Conservation (phyloP, 2,113 vertebrate genomes). For the Platysternon megacephalum region DNA sequence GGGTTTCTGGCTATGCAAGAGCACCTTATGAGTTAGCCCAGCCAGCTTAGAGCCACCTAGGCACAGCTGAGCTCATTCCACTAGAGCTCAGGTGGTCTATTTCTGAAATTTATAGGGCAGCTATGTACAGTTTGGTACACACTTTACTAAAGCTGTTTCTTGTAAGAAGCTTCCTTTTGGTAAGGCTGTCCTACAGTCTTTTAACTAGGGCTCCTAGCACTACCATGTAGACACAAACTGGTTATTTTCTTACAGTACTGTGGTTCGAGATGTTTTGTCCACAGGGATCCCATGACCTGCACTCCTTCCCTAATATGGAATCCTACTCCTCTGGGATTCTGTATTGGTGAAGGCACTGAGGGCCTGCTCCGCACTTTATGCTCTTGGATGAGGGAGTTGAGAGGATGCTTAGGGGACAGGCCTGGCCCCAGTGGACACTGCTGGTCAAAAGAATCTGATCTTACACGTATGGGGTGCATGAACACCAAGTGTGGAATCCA, state of each 20-base stretch:
- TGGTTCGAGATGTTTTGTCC: not conserved
- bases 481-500: not conserved
- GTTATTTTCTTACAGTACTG: not conserved
- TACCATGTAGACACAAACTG: not conserved
- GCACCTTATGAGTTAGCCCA: not conserved
- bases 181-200: not conserved
- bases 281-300: not conserved
- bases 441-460: not conserved
- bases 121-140: not conserved
- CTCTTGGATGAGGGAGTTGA: not conserved
- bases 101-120: not conserved
- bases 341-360: not conserved
- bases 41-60: not conserved
- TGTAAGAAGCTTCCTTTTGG: not conserved
- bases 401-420: not conserved
- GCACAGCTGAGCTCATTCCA: not conserved
- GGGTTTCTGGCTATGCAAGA: not conserved
- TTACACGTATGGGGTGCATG: too few relatives aligned
- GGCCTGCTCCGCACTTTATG: not conserved
- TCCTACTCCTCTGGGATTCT: not conserved
- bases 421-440: not conserved
- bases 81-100: not conserved
- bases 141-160: too few relatives aligned
- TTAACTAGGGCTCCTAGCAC: not conserved
- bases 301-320: not conserved